Percentiles rank a stretch among this genome's conserved stretches.
Conservation (phyloP, 2,797 vertebrate genomes). For the Dermochelys coriacea region DNA sequence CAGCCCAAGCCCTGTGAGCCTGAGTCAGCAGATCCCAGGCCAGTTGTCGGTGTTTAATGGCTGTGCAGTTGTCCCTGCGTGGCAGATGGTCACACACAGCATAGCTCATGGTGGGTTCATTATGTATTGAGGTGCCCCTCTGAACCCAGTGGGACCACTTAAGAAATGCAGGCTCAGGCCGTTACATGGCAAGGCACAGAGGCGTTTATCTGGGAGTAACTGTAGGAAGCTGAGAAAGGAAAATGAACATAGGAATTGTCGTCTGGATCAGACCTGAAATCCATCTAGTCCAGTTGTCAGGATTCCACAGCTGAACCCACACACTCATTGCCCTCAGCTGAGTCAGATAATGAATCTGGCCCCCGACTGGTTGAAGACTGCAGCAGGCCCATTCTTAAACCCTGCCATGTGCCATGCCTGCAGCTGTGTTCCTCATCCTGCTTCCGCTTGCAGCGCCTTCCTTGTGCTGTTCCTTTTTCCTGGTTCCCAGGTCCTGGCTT, state of each 20-base stretch:
- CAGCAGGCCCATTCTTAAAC: background rate
- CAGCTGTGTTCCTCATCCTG: background rate
- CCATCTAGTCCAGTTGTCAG: background rate
- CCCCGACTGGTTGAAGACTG: background rate
- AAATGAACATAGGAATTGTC: background rate
- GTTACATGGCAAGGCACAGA: background rate
- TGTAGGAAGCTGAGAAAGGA: background rate
- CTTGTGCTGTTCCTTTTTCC: too few relatives aligned
- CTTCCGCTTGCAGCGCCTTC: background rate
- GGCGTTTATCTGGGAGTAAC: background rate
- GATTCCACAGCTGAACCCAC: background rate
- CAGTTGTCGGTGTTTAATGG: background rate
- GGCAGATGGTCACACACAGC: background rate
- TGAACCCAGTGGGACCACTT: background rate
- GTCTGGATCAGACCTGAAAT: background rate
- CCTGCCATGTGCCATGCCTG: background rate
- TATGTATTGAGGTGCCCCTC: too few relatives aligned
- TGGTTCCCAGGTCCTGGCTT: too few relatives aligned
- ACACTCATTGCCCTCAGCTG: background rate
- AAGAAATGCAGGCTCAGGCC: background rate
- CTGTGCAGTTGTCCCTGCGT: background rate
- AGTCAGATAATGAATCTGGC: background rate
- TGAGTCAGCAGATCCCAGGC: too few relatives aligned
- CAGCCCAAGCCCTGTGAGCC: background rate
- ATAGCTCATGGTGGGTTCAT: background rate